Percentiles rank a stretch among this genome's conserved stretches.
Conservation (phyloP, 2,113 vertebrate genomes). For the Cottus gobio region DNA sequence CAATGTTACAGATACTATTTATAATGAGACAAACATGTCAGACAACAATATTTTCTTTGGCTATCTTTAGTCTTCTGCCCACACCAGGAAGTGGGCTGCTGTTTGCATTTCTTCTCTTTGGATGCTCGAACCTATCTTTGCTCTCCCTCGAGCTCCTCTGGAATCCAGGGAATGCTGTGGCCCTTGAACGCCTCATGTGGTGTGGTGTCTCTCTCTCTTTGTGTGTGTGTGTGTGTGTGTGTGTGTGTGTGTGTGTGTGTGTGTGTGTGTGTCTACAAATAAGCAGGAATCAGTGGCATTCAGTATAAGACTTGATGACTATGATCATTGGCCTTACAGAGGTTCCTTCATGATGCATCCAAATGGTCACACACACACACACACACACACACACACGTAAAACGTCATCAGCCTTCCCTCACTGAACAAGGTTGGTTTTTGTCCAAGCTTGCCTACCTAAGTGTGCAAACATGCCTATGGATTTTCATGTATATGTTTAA, state of each 20-base stretch:
- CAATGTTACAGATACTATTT: constrained; percentile 22
- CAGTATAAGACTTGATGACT: constrained; percentile 55
- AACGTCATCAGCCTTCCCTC: constrained; percentile 23
- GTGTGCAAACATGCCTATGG: constrained; percentile 45
- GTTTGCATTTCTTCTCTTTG: constrained; percentile 52
- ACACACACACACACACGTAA: constrained; percentile 4
- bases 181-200: constrained; percentile 56
- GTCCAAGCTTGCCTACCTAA: constrained; percentile 26
- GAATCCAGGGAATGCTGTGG: constrained; percentile 74
- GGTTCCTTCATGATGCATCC: constrained; percentile 31
- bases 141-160: constrained; percentile 62
- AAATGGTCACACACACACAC: constrained; percentile 11
- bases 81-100: constrained; percentile 55
- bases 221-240: constrained; percentile 7
- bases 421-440: constrained; percentile 49
- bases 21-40: constrained; percentile 36
- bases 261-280: constrained; percentile 33
- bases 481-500: constrained; percentile 42
- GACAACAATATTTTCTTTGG: constrained; percentile 54
- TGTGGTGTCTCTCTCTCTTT: not conserved
- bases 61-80: constrained; percentile 53
- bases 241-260: not conserved
- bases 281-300: constrained; percentile 65
- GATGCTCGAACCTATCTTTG: constrained; percentile 57
- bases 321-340: constrained; percentile 58